These are phyloP conservation scores for Spinus pinus DNA, from an alignment of 2,797 vertebrate species.

Conservation along the genomic window DNA sequence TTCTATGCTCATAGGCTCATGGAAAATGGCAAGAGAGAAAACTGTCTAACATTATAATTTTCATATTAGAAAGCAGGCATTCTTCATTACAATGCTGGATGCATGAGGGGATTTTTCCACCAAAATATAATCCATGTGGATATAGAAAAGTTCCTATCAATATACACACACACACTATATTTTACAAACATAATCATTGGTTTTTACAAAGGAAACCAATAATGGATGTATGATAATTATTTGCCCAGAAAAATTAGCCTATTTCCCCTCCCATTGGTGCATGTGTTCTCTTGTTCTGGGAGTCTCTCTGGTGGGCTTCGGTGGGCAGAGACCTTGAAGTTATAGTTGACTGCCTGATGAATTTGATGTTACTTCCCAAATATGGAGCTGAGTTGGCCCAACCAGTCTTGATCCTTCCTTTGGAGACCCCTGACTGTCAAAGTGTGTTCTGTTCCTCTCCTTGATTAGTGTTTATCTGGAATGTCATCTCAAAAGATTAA, in stretches of 20 bases:
- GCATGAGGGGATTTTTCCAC: background rate
- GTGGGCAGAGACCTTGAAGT: background rate
- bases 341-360: background rate
- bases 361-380: background rate
- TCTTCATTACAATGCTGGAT: background rate
- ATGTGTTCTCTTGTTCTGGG: background rate
- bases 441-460: fast-evolving
- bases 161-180: too few species aligned
- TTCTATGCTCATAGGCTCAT: background rate
- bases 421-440: background rate
- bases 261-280: background rate
- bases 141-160: background rate
- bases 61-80: background rate
- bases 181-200: background rate
- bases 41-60: background rate
- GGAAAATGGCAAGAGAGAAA: background rate
- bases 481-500: background rate
- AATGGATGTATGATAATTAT: background rate
- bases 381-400: background rate
- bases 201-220: background rate
- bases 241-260: background rate
- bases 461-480: background rate
- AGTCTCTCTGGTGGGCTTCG: background rate
- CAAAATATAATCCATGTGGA: background rate
- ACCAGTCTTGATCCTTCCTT: background rate